Conservation (phyloP, 2,797 vertebrate species). For the Enteromius viviparus region DNA sequence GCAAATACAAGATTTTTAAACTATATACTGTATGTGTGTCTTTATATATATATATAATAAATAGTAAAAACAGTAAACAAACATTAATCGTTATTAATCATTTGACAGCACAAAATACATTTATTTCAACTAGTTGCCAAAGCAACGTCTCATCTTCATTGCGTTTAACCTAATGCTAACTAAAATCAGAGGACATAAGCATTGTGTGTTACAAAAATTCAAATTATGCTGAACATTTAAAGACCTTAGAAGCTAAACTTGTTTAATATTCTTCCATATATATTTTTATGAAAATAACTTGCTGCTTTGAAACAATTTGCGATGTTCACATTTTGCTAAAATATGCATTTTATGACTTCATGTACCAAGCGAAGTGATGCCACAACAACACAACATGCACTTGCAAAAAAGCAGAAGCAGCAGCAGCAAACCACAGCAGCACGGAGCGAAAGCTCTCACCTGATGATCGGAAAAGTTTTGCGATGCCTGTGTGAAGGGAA, state of each 20-base stretch:
- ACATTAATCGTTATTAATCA: too few relatives aligned
- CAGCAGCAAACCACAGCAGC: not conserved
- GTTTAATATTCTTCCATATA: not conserved
- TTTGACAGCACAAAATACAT: not conserved
- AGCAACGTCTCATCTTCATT: constrained; percentile 6
- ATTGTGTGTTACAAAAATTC: not conserved
- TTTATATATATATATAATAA: too few relatives aligned
- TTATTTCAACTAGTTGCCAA: not conserved
- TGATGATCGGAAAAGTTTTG: constrained; percentile 70
- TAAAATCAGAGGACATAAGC: not conserved
- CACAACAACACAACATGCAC: constrained; percentile 13
- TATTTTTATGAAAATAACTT: not conserved
- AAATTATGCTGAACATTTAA: not conserved
- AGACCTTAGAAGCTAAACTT: not conserved
- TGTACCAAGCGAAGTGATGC: not conserved
- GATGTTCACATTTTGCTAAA: not conserved
- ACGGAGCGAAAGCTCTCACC: constrained; percentile 60
- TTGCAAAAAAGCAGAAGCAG: constrained; percentile 30
- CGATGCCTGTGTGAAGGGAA: constrained; percentile 65
- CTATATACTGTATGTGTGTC: too few relatives aligned
- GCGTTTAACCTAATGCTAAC: not conserved
- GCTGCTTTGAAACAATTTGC: not conserved
- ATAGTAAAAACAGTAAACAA: too few relatives aligned
- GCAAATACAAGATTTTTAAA: too few relatives aligned
- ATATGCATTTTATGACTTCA: not conserved